Evolutionary conservation across 1,140 invertebrate genomes (phyloP).

Genomic region (Bombus difficillimus): DNA sequence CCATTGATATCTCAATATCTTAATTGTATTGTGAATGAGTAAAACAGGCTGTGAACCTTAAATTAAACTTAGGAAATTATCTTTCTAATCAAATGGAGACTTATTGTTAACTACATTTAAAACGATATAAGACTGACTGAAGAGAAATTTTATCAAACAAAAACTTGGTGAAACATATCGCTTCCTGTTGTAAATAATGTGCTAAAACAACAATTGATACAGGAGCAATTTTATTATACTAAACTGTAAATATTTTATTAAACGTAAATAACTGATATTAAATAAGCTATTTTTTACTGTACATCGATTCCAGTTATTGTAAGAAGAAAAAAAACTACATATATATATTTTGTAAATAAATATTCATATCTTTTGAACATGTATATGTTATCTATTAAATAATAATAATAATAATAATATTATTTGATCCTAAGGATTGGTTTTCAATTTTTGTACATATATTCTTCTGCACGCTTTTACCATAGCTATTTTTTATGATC

Average conservation of each 20-base stretch:
- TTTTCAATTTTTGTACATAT: constrained; percentile 7
- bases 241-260: constrained; percentile 39
- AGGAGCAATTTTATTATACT: background rate
- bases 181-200: background rate
- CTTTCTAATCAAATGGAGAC: background rate
- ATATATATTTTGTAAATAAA: constrained; percentile 28
- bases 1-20: background rate
- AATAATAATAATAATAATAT: background rate
- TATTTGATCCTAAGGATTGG: constrained; percentile 30
- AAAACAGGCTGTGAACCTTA: constrained; percentile 27
- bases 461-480: background rate
- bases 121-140: constrained; percentile 50
- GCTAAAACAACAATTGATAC: background rate
- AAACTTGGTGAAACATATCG: background rate
- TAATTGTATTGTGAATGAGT: background rate
- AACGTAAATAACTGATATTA: constrained; percentile 37
- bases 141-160: background rate
- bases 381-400: constrained; percentile 9
- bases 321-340: background rate
- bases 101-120: constrained; percentile 5
- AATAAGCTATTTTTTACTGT: constrained; percentile 4
- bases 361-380: constrained; percentile 32
- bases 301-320: constrained; percentile 9
- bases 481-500: background rate
- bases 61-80: background rate